phyloP scores from a whole-genome alignment of 2,888 invertebrate genomes.

The Lysandra bellargus region DNA sequence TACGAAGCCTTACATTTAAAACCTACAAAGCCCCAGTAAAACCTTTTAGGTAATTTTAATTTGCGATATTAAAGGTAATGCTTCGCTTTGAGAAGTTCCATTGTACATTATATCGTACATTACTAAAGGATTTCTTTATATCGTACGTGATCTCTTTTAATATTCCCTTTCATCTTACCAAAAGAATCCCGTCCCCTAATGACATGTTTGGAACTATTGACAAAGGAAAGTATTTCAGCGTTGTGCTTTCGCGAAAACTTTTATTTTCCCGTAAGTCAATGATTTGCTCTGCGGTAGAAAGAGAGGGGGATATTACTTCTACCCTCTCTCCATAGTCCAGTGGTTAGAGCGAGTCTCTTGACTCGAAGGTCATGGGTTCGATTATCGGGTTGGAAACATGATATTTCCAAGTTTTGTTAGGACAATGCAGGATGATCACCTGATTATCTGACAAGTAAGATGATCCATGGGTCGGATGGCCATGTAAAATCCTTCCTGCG shows the following conservation, averaged over 20 bases:
- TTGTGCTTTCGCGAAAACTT: not conserved
- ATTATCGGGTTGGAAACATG: too few relatives aligned
- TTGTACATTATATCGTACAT: conserved; percentile 14
- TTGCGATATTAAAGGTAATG: not conserved
- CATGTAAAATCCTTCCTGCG: too few relatives aligned
- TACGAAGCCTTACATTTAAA: too few relatives aligned
- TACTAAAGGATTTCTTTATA: not conserved
- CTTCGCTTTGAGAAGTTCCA: not conserved
- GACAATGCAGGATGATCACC: too few relatives aligned
- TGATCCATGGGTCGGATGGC: too few relatives aligned
- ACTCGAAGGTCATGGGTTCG: too few relatives aligned
- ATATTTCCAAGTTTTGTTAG: too few relatives aligned
- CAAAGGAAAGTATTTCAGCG: conserved; percentile 2
- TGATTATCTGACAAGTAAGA: too few relatives aligned
- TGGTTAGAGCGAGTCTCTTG: too few relatives aligned
- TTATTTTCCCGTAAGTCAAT: not conserved
- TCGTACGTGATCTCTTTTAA: conserved; percentile 32
- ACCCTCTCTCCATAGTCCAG: too few relatives aligned
- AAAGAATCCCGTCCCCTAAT: conserved; percentile 22
- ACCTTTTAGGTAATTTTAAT: not conserved
- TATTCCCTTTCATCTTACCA: conserved; percentile 25
- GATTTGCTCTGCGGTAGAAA: not conserved
- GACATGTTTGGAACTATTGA: conserved; percentile 11
- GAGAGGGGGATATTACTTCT: not conserved
- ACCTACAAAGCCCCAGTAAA: not conserved